Percentiles rank a stretch among this genome's conserved stretches.
phyloP scores from a whole-genome alignment of 2,888 invertebrate genomes.

The Rhagophthalmus giganteus region DNA sequence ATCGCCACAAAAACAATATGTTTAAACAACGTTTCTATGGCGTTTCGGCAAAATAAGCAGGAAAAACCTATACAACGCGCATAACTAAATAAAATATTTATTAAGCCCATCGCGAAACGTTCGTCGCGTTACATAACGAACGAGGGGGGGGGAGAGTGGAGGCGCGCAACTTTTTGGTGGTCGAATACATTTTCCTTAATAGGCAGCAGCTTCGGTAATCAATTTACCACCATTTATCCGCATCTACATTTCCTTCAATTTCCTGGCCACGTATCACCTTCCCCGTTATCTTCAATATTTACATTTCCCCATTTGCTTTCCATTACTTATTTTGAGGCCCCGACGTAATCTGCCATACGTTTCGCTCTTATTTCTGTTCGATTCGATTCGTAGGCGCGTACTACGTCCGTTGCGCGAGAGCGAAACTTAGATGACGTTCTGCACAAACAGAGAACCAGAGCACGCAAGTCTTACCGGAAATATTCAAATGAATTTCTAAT shows the following conservation, averaged over 20 bases:
- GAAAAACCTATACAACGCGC: no score
- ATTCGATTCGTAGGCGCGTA: constrained; percentile 10
- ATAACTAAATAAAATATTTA: no score
- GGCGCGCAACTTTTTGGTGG: constrained; percentile 4
- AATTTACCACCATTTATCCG: constrained; percentile 47
- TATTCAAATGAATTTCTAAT: constrained; percentile 60
- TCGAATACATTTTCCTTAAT: constrained; percentile 24
- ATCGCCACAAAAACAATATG: no score
- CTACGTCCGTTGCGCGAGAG: constrained; percentile 18
- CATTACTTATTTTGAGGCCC: constrained; percentile 33
- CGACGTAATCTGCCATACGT: constrained; percentile 18
- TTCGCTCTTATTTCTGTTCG: constrained; percentile 16
- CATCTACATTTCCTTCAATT: constrained; percentile 48
- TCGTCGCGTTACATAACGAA: not conserved
- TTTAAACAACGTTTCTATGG: no score
- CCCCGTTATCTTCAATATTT: constrained; percentile 42
- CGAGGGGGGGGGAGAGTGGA: no score
- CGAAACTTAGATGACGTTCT: constrained; percentile 21
- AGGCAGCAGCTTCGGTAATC: constrained; percentile 36
- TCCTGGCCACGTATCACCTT: constrained; percentile 42
- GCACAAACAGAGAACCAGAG: constrained; percentile 23
- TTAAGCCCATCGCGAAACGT: no score
- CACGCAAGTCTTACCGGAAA: constrained; percentile 48
- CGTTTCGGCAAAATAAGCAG: no score
- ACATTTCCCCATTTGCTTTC: constrained; percentile 40